Evolutionary conservation across 2,888 invertebrate species (phyloP).

Genomic region (Capitulum mitella): DNA sequence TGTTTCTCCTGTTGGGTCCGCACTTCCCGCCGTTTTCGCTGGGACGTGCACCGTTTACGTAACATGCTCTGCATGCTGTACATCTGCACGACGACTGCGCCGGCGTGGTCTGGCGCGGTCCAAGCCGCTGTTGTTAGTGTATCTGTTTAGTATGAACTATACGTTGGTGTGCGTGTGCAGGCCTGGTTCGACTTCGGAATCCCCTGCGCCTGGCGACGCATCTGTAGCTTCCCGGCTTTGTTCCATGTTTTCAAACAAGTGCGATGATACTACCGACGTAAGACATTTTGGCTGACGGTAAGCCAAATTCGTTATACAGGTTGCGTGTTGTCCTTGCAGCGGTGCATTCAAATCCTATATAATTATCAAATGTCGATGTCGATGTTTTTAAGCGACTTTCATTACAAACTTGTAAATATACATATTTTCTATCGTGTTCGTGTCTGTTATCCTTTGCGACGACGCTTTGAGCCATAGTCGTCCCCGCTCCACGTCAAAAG

Average conservation of each 20-base stretch:
- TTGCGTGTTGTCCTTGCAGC: background rate
- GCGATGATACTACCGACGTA: background rate
- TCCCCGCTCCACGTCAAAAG: too few relatives aligned
- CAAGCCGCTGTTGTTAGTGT: conserved; percentile 6
- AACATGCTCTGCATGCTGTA: background rate
- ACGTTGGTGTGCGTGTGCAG: background rate
- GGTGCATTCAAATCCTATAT: conserved; percentile 8
- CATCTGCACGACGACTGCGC: background rate
- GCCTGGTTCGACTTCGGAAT: background rate
- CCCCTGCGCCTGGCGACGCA: background rate
- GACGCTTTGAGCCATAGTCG: too few relatives aligned
- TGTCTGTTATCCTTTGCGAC: too few relatives aligned
- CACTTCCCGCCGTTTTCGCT: background rate
- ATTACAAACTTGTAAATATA: conserved; percentile 18
- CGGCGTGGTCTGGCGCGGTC: background rate
- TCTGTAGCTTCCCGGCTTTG: background rate
- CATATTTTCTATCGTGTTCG: background rate
- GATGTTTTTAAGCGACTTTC: conserved; percentile 17
- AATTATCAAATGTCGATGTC: background rate
- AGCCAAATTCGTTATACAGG: background rate
- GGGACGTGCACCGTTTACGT: background rate
- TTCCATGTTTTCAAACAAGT: background rate
- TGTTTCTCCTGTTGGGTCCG: too few relatives aligned
- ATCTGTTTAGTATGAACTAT: background rate
- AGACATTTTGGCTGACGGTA: background rate